A percentile compares a stretch with the other conserved stretches of the same genome.
phyloP scores from a whole-genome alignment of 2,888 invertebrate species.

The Megaustenia siamemsis region DNA sequence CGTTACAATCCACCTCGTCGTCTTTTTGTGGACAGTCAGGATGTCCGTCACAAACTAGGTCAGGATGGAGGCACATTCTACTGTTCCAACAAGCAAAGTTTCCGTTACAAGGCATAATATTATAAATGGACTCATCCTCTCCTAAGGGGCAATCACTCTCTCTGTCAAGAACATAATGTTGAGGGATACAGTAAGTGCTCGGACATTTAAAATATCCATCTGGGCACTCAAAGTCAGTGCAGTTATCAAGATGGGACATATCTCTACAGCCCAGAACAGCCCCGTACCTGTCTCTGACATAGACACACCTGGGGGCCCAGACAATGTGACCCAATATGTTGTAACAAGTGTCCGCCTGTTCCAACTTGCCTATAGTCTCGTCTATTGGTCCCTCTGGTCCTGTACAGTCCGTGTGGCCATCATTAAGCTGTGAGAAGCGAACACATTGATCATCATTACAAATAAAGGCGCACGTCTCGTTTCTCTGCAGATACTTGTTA shows the following conservation, averaged over 20 bases:
- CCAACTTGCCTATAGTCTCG: constrained; percentile 14
- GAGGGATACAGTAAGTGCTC: too few relatives aligned
- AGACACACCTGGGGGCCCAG: constrained; percentile 23
- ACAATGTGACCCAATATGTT: neutral
- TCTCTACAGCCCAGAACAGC: constrained; percentile 5
- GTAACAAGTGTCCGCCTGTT: neutral
- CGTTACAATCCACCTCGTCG: too few relatives aligned
- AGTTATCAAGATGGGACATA: constrained; percentile 11
- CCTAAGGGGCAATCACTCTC: too few relatives aligned
- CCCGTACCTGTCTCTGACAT: constrained; percentile 6
- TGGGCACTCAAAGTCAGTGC: constrained; percentile 11
- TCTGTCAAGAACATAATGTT: too few relatives aligned
- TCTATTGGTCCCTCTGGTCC: neutral
- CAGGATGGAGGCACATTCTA: too few relatives aligned
- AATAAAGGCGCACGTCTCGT: neutral
- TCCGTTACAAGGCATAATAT: too few relatives aligned
- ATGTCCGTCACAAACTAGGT: too few relatives aligned
- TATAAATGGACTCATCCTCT: too few relatives aligned
- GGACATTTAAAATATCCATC: constrained; percentile 24
- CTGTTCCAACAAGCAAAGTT: too few relatives aligned
- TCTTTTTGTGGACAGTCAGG: too few relatives aligned
- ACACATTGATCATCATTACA: neutral
- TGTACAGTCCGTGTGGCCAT: neutral
- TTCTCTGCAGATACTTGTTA: too few relatives aligned
- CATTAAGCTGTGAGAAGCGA: neutral